phyloP scores from a whole-genome alignment of 2,797 vertebrate species.

The Lemur catta region DNA sequence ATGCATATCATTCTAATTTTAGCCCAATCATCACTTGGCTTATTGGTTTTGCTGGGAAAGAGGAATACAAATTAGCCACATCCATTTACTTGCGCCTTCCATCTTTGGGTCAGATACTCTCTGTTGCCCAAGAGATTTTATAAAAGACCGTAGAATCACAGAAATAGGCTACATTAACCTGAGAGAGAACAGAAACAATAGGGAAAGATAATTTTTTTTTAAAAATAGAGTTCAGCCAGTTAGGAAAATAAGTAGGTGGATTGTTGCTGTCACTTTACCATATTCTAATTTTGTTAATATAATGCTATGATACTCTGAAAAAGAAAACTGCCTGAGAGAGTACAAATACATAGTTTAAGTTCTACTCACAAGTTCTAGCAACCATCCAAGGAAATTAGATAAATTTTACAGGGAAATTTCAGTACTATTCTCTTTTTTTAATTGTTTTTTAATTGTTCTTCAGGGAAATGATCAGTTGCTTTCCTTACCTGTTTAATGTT shows the following conservation, averaged over 20 bases:
- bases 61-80: background rate
- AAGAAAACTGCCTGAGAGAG: background rate
- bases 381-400: background rate
- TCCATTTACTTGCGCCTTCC: background rate
- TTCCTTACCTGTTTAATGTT: conserved; percentile 88
- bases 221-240: background rate
- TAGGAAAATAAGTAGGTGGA: background rate
- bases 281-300: background rate
- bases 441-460: background rate
- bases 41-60: background rate
- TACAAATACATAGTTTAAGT: background rate
- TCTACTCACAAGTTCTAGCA: background rate
- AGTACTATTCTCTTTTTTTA: background rate
- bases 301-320: background rate
- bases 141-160: background rate
- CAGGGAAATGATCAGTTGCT: conserved; percentile 4
- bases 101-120: background rate
- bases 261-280: background rate
- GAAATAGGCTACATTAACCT: background rate
- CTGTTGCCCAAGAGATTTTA: background rate
- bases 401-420: background rate
- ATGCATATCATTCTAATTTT: background rate
- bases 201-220: background rate
- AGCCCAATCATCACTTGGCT: background rate
- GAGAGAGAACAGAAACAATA: background rate